Percentiles rank a stretch among this genome's conserved stretches.
These are phyloP conservation scores for Neocrepidodera transversa DNA, from an alignment of 2,888 invertebrate genomes.

Conservation along the genomic window DNA sequence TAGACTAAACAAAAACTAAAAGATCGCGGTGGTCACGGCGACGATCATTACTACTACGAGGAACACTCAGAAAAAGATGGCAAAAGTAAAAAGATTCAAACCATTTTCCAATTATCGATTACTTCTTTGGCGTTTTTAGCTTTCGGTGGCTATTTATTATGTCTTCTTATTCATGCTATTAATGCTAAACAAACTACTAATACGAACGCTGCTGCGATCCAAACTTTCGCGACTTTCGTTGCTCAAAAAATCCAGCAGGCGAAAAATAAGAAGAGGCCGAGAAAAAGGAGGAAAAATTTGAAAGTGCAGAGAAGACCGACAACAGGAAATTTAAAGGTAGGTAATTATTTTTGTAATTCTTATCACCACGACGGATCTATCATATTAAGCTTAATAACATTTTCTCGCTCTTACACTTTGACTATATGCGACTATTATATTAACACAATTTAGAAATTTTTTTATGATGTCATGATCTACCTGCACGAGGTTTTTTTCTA, in stretches of 20 bases:
- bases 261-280: constrained; percentile 20
- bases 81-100: constrained; percentile 66
- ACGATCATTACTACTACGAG: constrained; percentile 39
- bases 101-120: constrained; percentile 78
- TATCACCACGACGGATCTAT: too few relatives aligned
- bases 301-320: constrained; percentile 20
- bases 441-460: too few relatives aligned
- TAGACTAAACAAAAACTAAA: constrained; percentile 44
- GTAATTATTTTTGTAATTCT: too few relatives aligned
- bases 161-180: constrained; percentile 78
- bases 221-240: constrained; percentile 50
- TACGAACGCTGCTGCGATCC: constrained; percentile 46
- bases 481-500: too few relatives aligned
- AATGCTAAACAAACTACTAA: constrained; percentile 65
- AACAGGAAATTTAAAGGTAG: constrained; percentile 2
- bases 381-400: too few relatives aligned
- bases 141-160: constrained; percentile 83
- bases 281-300: constrained; percentile 30
- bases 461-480: too few relatives aligned
- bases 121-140: constrained; percentile 83
- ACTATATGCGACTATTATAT: too few relatives aligned
- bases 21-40: constrained; percentile 46
- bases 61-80: constrained; percentile 58
- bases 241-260: constrained; percentile 29
- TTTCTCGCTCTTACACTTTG: too few relatives aligned